Evolutionary conservation across 2,113 vertebrate species (phyloP).

Genomic region (Haliaeetus leucogaster): DNA sequence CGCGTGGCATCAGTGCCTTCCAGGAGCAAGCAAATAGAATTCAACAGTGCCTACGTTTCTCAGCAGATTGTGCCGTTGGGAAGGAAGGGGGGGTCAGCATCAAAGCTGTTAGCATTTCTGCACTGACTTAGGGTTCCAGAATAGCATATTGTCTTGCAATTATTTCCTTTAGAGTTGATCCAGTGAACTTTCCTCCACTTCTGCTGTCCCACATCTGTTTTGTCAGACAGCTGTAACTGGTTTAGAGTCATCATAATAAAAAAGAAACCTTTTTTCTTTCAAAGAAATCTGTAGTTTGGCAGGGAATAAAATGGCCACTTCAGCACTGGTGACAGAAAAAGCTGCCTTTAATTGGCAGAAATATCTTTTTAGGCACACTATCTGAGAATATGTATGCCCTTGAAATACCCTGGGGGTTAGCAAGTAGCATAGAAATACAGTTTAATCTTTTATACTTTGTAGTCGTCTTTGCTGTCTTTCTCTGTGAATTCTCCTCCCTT

Average conservation of each 20-base stretch:
- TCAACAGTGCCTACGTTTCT: background rate
- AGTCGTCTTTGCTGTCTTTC: background rate
- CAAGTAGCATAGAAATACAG: background rate
- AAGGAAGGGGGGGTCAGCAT: background rate
- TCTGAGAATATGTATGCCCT: background rate
- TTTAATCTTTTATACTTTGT: background rate
- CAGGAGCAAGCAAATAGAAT: background rate
- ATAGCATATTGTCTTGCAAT: background rate
- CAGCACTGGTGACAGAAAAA: slow-evolving; percentile 13
- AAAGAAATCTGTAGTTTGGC: slow-evolving; percentile 23
- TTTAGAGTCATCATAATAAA: slow-evolving; percentile 28
- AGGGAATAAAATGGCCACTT: slow-evolving; percentile 38
- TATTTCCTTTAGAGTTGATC: background rate
- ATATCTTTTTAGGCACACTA: background rate
- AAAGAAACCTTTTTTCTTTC: slow-evolving; percentile 7
- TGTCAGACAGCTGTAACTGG: slow-evolving; percentile 47
- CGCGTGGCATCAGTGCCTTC: fast-evolving
- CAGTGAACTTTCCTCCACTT: slow-evolving; percentile 62
- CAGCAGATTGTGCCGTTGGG: background rate
- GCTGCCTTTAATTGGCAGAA: slow-evolving; percentile 38
- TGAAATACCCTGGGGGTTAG: background rate
- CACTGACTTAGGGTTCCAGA: background rate
- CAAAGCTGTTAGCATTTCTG: background rate
- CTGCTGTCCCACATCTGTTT: slow-evolving; percentile 21
- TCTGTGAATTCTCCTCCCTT: background rate